Evolutionary conservation across 2,113 vertebrate species (phyloP).

Genomic region (Zeus faber): DNA sequence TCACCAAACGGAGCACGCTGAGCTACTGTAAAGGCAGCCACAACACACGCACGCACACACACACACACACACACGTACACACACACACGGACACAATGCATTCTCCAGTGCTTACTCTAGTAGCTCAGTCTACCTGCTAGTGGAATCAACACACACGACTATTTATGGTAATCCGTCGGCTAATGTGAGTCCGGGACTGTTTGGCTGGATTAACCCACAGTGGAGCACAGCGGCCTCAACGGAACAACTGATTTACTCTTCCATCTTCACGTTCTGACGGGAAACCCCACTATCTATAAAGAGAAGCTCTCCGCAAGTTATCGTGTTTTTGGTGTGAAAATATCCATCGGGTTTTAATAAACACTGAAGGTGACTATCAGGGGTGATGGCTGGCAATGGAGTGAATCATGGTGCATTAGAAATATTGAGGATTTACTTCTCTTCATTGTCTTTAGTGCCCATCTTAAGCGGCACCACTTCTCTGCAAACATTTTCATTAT

Average conservation of each 20-base stretch:
- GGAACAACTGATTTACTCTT: conserved; percentile 1
- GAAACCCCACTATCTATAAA: background rate
- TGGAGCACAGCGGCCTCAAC: background rate
- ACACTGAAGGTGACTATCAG: too few species aligned
- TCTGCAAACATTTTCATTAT: too few species aligned
- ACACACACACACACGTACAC: conserved; percentile 8
- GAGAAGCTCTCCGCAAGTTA: too few species aligned
- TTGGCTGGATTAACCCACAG: conserved; percentile 35
- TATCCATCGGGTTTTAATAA: too few species aligned
- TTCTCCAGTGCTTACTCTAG: background rate
- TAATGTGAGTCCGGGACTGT: conserved; percentile 10
- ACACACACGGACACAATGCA: conserved; percentile 18
- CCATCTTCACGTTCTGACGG: conserved; percentile 1
- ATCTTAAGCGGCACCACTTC: too few species aligned
- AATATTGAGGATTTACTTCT: too few species aligned
- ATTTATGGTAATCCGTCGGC: conserved; percentile 43
- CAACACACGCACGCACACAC: conserved; percentile 16
- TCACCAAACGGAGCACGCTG: conserved; percentile 49
- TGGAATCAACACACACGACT: conserved; percentile 38
- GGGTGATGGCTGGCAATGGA: too few species aligned
- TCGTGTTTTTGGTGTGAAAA: too few species aligned
- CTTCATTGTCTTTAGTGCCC: too few species aligned
- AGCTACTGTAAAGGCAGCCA: conserved; percentile 38
- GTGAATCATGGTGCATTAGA: too few species aligned
- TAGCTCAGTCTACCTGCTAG: conserved; percentile 22